Evolutionary conservation across 2,888 invertebrate species (phyloP), one percentile per base, ranked within the genome.

Genomic region (Acronicta psi): DNA sequence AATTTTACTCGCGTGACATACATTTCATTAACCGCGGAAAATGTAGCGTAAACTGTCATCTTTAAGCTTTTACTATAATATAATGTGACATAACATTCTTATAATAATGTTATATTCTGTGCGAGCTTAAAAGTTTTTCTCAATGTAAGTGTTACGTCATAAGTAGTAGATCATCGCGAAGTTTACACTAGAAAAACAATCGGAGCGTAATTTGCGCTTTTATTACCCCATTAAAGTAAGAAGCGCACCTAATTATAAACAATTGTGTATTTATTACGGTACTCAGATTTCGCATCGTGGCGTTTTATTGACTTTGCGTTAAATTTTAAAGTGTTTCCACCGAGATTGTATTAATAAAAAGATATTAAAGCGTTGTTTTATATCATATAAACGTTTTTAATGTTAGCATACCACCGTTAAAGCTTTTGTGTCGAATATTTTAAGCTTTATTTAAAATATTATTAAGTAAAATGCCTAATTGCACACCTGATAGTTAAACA

Each of bases 201-300:
- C 79, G 73, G 71, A 77, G 75, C 79, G 83, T 84, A 84, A 83
- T 86, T 84, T 81, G 83, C 86, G 80, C 80, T 89, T 89, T 90
- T 89, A 90, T 89, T 85, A 85, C 81, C 64, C 86, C 76, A 88
- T 89, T 88, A 89, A 86, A 87, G 84, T 86, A 86, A 86, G 88
- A 88, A 85, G 82, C 83, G 80, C 81, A 82, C 80, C 79, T 88
- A 85, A 86, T 89, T 89, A 84, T 89, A 89, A 89, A 90, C 90
- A 90, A 82, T 80, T 73, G 77, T 77, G 76, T 86, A 84, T 89
- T 90, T 89, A 90, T 88, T 85, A 77, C 82, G 69, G 79, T 80
- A 71, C 79, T 77, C 79, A 74, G 74, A 72, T 78, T 80, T 82
- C 68, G 65, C 65, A 65, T 61, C 62, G 31, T 20, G 40, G 53